Base-by-base conservation (phyloP, 2,113 vertebrate species). In the Macquaria australasica region DNA sequence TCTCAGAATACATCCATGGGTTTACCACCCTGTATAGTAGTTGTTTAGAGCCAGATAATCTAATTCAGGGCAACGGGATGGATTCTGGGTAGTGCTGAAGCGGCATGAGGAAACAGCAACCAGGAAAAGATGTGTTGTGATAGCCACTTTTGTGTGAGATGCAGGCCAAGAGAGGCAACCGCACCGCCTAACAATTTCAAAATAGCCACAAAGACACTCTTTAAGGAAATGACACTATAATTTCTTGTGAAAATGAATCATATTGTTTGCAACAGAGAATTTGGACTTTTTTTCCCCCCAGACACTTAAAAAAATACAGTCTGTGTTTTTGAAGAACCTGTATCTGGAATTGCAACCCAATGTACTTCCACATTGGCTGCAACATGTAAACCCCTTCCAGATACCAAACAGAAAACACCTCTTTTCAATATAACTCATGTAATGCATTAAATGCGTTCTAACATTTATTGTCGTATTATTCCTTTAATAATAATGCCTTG, bases 171-270 rank as follows among this genome's bases (percentile, higher is more conserved):
- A 72, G 58, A 53, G 41, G 43, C 11, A 55, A 79, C 53, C 71
- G 5, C 59, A 85, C 16, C 0, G 10, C 55, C 37, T 14, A 51
- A 60, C 7, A 28, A 41, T 81, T 77, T 67, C 62, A 56, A 41
- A 81, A 84, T 25, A 66, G n/a, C 34, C 58, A 53, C 75, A 58
- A 74, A 81, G 50, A 62, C 58, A 62, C 53, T 62, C 23, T 71
- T 58, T 60, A 56, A 58, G 87, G 87, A 89, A 89, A 77, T 84
- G 64, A 43, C 23, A 31, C 66, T 55, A 6, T 23, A 23, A 84
- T 79, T 78, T 81, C 25, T 37, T 34, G 63, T 64, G 63, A 78
- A 83, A 86, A 73, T 73, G 9, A 84, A 55, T 55, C 55, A 48
- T 16, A 53, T 77, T 77, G 76, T 83, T 68, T 77, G 48, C 31